Percentiles rank a stretch among this genome's conserved stretches.
phyloP scores from a whole-genome alignment of 2,797 vertebrate genomes.

The Diglossa cyanea region DNA sequence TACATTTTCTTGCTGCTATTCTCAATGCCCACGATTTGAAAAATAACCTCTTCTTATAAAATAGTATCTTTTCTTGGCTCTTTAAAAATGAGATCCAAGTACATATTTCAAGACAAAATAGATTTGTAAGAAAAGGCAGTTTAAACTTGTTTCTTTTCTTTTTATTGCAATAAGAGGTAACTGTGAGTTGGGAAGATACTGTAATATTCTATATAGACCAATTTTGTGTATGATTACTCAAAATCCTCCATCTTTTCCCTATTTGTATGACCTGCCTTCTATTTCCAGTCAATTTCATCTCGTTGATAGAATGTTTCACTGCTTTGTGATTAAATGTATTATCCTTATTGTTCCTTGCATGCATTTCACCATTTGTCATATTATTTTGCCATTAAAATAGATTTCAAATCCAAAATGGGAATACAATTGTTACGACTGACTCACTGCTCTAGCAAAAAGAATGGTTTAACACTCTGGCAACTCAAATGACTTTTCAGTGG shows the following conservation, averaged over 20 bases:
- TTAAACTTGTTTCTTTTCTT: neutral
- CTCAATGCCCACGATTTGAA: neutral
- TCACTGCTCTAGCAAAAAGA: neutral
- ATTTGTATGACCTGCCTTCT: neutral
- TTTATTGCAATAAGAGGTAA: neutral
- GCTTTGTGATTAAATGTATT: neutral
- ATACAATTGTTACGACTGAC: neutral
- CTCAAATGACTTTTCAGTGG: neutral
- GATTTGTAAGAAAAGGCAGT: neutral
- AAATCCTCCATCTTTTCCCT: neutral
- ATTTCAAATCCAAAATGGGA: neutral
- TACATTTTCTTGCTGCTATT: neutral
- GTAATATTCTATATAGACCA: neutral
- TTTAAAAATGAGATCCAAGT: neutral
- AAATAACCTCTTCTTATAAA: neutral
- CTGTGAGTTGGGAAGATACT: neutral
- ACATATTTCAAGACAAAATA: neutral
- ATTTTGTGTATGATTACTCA: neutral
- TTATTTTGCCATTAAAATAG: neutral
- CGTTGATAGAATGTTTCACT: neutral
- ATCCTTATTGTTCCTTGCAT: neutral
- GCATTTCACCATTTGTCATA: neutral
- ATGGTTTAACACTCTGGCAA: fast-evolving
- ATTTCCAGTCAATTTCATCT: neutral
- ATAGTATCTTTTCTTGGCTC: neutral